phyloP scores from a whole-genome alignment of 2,113 vertebrate species.

The Heteronetta atricapilla region DNA sequence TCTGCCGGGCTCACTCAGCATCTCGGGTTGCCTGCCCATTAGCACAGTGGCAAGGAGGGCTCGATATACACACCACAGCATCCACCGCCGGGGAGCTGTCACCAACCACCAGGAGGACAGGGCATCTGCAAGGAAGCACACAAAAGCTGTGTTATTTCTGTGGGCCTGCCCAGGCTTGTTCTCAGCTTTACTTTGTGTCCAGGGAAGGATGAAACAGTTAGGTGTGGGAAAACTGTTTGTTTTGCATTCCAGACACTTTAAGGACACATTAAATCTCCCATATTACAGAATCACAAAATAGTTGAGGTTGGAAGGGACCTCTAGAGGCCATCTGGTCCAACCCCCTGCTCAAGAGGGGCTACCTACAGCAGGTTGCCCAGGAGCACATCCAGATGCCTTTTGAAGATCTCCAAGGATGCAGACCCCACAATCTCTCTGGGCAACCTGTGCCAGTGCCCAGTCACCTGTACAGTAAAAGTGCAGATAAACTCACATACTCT shows the following conservation, averaged over 20 bases:
- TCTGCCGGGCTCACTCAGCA: background rate
- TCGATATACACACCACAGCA: conserved; percentile 82
- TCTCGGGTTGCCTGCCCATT: background rate
- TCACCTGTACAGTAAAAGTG: background rate
- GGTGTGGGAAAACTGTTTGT: fast-evolving
- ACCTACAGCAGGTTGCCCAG: background rate
- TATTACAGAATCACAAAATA: background rate
- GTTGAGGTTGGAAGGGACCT: background rate
- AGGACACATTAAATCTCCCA: background rate
- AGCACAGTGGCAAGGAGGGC: fast-evolving
- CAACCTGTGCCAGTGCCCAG: background rate
- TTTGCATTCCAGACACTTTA: background rate
- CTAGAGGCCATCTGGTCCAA: background rate
- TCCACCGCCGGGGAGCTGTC: conserved; percentile 92
- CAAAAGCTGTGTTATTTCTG: fast-evolving
- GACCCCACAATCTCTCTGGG: background rate
- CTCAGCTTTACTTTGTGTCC: background rate
- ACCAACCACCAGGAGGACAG: conserved; percentile 87
- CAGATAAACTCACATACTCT: background rate
- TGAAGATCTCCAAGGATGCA: background rate
- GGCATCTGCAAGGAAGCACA: conserved; percentile 79
- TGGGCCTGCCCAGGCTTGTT: fast-evolving
- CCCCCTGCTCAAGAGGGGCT: background rate
- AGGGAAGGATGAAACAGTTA: background rate
- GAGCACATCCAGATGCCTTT: background rate